phyloP scores from a whole-genome alignment of 2,797 vertebrate species.

The Meda fulgida region DNA sequence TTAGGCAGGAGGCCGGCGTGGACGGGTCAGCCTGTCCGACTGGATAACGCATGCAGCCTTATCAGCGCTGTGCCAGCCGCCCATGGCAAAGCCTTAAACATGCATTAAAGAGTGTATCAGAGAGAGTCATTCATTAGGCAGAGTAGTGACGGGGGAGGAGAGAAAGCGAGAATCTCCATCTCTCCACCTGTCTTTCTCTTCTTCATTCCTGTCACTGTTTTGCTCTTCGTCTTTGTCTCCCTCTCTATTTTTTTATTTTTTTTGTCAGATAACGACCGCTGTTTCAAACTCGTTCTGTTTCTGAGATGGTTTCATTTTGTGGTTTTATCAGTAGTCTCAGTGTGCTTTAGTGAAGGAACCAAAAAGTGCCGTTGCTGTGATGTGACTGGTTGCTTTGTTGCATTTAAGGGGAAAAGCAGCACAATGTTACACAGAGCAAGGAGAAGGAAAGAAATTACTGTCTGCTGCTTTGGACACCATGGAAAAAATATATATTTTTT shows the following conservation, averaged over 20 bases:
- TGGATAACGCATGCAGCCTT: constrained; percentile 52
- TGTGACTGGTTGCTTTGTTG: not conserved
- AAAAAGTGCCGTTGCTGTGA: not conserved
- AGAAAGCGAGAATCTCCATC: constrained; percentile 27
- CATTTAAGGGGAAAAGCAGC: constrained; percentile 2
- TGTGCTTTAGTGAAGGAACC: not conserved
- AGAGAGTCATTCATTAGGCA: constrained; percentile 42
- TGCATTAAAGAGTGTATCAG: constrained; percentile 51
- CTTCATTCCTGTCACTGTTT: not conserved
- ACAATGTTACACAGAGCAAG: not conserved
- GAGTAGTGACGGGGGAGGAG: constrained; percentile 4
- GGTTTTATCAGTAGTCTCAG: not conserved
- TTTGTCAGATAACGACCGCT: not conserved
- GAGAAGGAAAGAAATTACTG: not conserved
- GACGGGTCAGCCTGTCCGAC: constrained; percentile 47
- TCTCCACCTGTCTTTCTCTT: constrained; percentile 27
- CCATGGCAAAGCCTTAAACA: constrained; percentile 42
- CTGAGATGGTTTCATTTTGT: not conserved
- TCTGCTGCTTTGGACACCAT: not conserved
- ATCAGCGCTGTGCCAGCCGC: constrained; percentile 50
- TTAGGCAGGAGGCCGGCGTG: constrained; percentile 35
- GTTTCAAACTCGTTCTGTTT: not conserved
- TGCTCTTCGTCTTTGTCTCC: not conserved
- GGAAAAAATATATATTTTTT: not conserved
- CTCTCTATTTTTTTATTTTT: constrained; percentile 1